Evolutionary conservation across 2,797 vertebrate species (phyloP).

Genomic region (Buphagus erythrorhynchus): DNA sequence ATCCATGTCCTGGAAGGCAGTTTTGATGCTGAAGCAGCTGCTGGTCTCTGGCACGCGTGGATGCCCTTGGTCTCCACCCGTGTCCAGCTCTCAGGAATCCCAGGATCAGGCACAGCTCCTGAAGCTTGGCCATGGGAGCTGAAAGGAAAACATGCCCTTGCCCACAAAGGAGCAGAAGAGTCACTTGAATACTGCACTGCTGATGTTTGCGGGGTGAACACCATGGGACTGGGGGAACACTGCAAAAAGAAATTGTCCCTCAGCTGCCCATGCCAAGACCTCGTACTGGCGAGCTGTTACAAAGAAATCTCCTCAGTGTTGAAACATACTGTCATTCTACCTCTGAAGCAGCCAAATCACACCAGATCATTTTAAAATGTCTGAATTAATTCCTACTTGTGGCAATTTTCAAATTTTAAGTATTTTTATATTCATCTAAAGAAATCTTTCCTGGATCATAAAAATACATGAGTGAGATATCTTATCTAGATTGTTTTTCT

Average conservation of each 20-base stretch:
- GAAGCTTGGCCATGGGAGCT: background rate
- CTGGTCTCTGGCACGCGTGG: background rate
- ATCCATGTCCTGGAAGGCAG: background rate
- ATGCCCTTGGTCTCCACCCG: accelerated
- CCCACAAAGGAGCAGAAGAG: background rate
- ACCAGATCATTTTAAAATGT: background rate
- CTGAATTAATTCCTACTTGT: background rate
- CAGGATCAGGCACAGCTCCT: background rate
- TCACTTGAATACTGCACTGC: background rate
- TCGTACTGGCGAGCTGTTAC: background rate
- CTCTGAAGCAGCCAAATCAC: background rate
- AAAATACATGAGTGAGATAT: accelerated
- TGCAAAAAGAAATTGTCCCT: background rate
- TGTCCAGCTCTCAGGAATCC: background rate
- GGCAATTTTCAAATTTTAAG: background rate
- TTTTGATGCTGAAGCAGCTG: background rate
- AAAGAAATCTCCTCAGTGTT: background rate
- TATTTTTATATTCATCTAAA: background rate
- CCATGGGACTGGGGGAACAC: background rate
- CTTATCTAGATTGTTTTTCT: background rate
- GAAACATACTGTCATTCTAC: background rate
- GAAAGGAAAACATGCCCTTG: background rate
- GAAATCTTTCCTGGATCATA: background rate
- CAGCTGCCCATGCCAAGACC: background rate
- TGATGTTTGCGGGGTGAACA: background rate